Percentiles rank a stretch among this genome's conserved stretches.
Conservation (phyloP, 2,888 invertebrate species). For the Leptinotarsa tumamoca region DNA sequence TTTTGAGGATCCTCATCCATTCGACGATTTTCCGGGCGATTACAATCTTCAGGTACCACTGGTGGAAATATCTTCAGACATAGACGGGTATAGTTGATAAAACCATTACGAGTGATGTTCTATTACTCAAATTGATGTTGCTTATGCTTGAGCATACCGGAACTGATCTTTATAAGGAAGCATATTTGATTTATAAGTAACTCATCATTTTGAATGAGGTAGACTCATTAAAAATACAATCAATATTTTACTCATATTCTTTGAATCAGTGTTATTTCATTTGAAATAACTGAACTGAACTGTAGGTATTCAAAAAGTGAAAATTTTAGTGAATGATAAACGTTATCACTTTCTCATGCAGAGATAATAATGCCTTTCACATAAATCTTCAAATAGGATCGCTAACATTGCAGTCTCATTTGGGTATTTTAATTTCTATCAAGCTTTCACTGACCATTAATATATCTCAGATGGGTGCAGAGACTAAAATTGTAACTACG, state of each 20-base stretch:
- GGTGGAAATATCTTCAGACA: not conserved
- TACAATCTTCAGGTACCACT: not conserved
- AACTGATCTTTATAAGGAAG: conserved; percentile 3
- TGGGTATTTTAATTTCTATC: not conserved
- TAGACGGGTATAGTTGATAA: not conserved
- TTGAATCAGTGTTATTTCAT: no score
- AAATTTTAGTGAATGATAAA: not conserved
- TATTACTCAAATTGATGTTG: conserved; percentile 12
- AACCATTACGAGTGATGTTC: not conserved
- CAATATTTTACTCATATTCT: no score
- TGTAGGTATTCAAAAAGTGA: not conserved
- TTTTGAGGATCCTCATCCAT: no score
- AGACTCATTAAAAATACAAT: no score
- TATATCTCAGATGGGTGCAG: not conserved
- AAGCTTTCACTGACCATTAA: not conserved
- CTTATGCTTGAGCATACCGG: conserved; percentile 10
- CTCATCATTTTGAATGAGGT: no score
- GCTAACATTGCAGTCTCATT: not conserved
- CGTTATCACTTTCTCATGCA: not conserved
- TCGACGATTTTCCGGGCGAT: no score
- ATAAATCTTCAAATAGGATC: not conserved
- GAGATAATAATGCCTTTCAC: not conserved
- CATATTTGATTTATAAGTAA: not conserved
- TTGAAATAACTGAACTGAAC: no score
- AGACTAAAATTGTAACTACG: not conserved